Conservation (phyloP, 2,797 vertebrate genomes). For the Manis crassicaudata region DNA sequence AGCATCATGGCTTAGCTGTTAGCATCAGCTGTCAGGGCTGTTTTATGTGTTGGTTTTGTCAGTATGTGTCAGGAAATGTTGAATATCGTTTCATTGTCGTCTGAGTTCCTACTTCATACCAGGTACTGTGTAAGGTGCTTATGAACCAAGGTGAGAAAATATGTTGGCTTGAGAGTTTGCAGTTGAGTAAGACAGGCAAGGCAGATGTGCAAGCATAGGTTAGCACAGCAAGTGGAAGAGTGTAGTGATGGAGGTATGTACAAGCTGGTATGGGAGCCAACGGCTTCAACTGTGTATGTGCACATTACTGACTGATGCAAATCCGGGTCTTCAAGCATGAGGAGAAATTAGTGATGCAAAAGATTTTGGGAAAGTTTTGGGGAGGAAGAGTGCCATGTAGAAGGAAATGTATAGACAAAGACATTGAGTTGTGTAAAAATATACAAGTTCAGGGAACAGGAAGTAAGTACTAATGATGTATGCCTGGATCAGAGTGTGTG, state of each 20-base stretch:
- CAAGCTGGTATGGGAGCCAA: background rate
- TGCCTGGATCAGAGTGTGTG: background rate
- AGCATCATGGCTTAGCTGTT: background rate
- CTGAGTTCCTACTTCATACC: background rate
- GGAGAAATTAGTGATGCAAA: background rate
- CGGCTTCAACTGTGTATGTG: background rate
- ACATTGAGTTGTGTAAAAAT: background rate
- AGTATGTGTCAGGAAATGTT: background rate
- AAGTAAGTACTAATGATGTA: background rate
- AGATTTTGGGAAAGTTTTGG: background rate
- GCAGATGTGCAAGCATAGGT: background rate
- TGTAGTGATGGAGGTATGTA: background rate
- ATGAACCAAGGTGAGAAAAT: background rate
- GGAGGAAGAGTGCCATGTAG: background rate
- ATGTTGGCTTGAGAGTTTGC: background rate
- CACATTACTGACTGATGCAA: background rate
- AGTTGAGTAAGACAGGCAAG: background rate
- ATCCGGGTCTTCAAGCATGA: background rate
- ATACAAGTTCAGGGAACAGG: background rate
- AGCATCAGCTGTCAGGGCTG: background rate
- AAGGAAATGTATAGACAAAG: background rate
- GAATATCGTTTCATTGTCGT: background rate
- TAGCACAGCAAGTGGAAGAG: background rate
- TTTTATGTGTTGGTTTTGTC: background rate
- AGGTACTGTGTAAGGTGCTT: background rate